These are phyloP conservation scores for Babylonia areolata DNA, from an alignment of 1,140 invertebrate species.

Conservation along the genomic window DNA sequence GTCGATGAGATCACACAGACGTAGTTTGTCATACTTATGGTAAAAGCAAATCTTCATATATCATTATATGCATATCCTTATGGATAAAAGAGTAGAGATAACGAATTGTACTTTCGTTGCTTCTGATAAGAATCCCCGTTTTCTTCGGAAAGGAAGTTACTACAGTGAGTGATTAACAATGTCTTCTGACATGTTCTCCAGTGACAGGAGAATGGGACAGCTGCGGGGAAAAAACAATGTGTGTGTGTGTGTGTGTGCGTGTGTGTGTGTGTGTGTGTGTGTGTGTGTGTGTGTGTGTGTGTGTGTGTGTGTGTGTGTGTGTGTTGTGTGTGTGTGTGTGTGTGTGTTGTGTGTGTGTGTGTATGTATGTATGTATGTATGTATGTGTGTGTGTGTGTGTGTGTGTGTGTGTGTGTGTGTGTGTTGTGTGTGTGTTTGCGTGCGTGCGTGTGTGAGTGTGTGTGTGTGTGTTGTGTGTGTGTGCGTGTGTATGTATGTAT, in stretches of 20 bases:
- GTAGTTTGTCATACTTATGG: neutral
- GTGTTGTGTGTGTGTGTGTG: neutral
- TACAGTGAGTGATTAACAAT: too few species aligned
- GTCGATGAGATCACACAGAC: neutral
- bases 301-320: too few species aligned
- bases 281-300: neutral
- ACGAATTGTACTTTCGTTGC: too few species aligned
- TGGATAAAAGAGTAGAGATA: too few species aligned
- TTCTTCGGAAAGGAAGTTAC: too few species aligned
- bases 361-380: neutral
- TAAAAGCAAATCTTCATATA: neutral
- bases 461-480: conserved; percentile 24
- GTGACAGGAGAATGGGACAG: too few species aligned
- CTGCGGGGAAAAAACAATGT: too few species aligned
- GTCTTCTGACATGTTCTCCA: too few species aligned
- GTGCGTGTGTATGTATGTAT: neutral
- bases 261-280: neutral
- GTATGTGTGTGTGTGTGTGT: neutral
- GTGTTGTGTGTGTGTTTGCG: neutral
- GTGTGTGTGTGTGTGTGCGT: neutral
- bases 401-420: neutral
- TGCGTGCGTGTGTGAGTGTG: neutral
- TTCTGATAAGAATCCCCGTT: too few species aligned
- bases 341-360: neutral
- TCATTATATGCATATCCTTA: neutral